Evolutionary conservation across 2,888 invertebrate species (phyloP), one percentile per base, ranked within the genome.

Genomic region (Drosophila acutilabella): DNA sequence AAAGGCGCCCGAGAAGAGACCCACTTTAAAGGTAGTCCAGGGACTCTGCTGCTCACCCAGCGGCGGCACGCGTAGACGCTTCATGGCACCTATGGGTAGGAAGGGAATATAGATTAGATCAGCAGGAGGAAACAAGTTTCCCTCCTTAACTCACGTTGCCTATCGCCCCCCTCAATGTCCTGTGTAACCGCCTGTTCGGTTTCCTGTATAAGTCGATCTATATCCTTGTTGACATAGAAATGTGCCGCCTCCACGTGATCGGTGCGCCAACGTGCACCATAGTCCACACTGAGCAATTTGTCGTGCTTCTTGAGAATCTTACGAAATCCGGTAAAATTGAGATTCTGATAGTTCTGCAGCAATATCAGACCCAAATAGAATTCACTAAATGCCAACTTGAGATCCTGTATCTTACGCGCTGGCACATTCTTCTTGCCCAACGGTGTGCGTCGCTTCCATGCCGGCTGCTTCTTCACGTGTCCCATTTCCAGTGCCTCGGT

Each of bases 271-370:
- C 94, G 95, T 11, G 94, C 94, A n/a, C 97, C 97, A 57, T 93
- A 92, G 68, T 95, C 95, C 10, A 95, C 95, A 68, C 92, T 93
- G 71, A 96, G 92, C 73, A 96, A 91, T 93, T 97, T 97, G 91
- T 97, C 97, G 91, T 97, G 97, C 91, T 97, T 97, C 92, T 97
- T 98, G 47, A 98, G 93, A 79, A 97, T 98, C 92, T 97, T 97
- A 44, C 97, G 94, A 92, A 98, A 97, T 2, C 97, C 97, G 5
- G 97, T 97, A 86, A 96, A 96, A 93, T 97, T 97, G 13, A 97
- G 93, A 82, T 96, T 96, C 92, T 98, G 97, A 91, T 97, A 97
- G 92, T 97, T 98, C 92, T 97, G 97, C 56, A 97, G 93, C 44
- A 97, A 93, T 84, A 98, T 96, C 61, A 98, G 93, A 81, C 96